Evolutionary conservation across 2,888 invertebrate species (phyloP), one percentile per base, ranked within the genome.

Genomic region (Steinernema scapterisci): DNA sequence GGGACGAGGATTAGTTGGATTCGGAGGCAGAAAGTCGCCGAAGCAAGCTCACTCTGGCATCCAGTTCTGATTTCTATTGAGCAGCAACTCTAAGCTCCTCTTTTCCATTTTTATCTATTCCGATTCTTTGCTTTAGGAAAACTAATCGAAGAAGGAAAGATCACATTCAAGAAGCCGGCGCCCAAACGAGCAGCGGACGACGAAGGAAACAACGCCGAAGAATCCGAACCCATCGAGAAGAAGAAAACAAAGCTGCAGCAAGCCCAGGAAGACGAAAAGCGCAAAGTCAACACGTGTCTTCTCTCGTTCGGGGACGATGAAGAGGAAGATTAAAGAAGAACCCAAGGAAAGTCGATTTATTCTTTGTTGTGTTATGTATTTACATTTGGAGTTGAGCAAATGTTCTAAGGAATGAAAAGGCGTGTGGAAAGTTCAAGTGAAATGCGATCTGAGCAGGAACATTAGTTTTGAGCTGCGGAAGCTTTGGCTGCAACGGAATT

Each of bases 111-210:
- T n/a, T n/a, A n/a, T n/a, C n/a, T n/a, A n/a, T n/a, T n/a, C n/a
- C n/a, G n/a, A n/a, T n/a, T n/a, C n/a, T n/a, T n/a, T n/a, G n/a
- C n/a, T n/a, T n/a, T 71, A 83, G 83, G 79, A 43, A 79, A 81
- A 56, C 79, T 81, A 56, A 86, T 85, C 19, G 82, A 81, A 2
- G 81, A 84, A 23, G 84, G 85, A 19, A 82, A 82, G 71, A 85
- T 85, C 70, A 83, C 79, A 7, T 85, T 85, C 79, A 84, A 83
- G 70, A 85, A 85, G 73, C 85, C 84, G 9, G 75, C 71, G 6
- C 63, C 63, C 48, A 85, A 85, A 78, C 76, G 85, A 25, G 71
- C 48, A n/a, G 78, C 75, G 9, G 75, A 72, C 19, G 71, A 74
- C 13, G 71, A 79, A 51, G 72, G 31, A 1, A 63, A 43, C 11